Evolutionary conservation across 2,888 invertebrate species (phyloP), one percentile per base, ranked within the genome.

Genomic region (Ceraclea dissimilis): DNA sequence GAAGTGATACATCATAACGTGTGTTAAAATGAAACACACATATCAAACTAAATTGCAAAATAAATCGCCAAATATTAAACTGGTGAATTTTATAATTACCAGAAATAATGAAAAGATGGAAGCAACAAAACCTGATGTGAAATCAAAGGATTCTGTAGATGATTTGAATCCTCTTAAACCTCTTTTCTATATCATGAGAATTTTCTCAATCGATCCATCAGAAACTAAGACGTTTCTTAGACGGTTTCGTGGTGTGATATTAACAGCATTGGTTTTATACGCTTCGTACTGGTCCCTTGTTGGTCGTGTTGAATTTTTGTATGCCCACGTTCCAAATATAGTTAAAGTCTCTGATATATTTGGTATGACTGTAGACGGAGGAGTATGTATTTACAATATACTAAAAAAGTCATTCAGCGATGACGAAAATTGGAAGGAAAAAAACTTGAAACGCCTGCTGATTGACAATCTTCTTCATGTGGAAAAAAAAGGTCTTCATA

Each of bases 381-480:
- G 5, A 5, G 20, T 48, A n/a, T 19, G 53, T 33, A 18, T 53
- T 26, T 53, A n/a, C 17, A 53, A 53, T 19, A 31, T 53, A 31
- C 10, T 48, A 10, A 18, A 17, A n/a, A 20, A 1, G n/a, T 43
- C 33, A 17, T 33, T 53, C n/a, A n/a, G 16, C 19, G 31, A 31
- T 1, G 13, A 10, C n/a, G 19, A n/a, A n/a, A 6, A 8, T 1
- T 53, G 48, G 10, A 19, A 21, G n/a, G 2, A 20, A 11, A 44
- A 4, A n/a, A 34, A 44, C 2, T 16, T 39, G 20, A 52, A 44
- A 18, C 49, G 43, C 6, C 16, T 33, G 26, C 43, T 17, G 5
- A 49, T 57, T 2, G 57, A 57, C 39, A 31, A 43, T 5, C 52
- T 57, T 19, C 52, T 57, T 17, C 49, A 17, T 34, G 48, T 49